Base-by-base conservation (phyloP, 2,888 invertebrate species). In the Drosophila anceps region DNA sequence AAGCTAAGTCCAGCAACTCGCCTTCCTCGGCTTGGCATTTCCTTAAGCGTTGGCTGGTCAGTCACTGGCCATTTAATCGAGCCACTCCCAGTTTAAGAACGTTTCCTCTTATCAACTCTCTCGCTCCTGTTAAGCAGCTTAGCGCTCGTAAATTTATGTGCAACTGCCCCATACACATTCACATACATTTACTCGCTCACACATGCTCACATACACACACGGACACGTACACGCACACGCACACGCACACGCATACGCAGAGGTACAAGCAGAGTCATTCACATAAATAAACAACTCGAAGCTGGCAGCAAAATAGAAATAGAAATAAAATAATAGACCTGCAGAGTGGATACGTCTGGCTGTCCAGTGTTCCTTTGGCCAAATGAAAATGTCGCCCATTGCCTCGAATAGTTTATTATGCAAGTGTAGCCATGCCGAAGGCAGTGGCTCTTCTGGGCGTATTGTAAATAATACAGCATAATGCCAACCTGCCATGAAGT, bases 301-400 rank as follows among this genome's bases (percentile, higher is more conserved):
- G 44, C 59, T 64, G 72, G 60, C 67, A 73, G 70, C 65, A 51
- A 27, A 83, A 75, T 73, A 73, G 78, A 80, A 86, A 86, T 86
- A 86, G 73, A 80, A 82, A 84, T 84, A 86, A 86, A 79, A 76
- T 84, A 86, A 86, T 86, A 80, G 84, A 84, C 82, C 67, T 69
- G 71, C 76, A 73, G 69, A 78, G 84, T 69, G 50, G 58, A 54
- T 60, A 41, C n/a, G 12, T 44, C 44, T 53, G 53, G 46, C 53
- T 53, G 53, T 46, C 48, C 63, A 51, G 33, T 59, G n/a, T 44
- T 37, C 35, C 55, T 20, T 54, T 78, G 60, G 59, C 46, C 70
- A 85, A 86, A 85, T 88, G 87, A 86, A 87, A 84, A 87, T 84
- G 85, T 89, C 89, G 87, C 76, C 88, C 81, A 83, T 84, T 89